A percentile compares a stretch with the other conserved stretches of the same genome.
These are phyloP conservation scores for Lepidurus apus DNA, from an alignment of 1,140 invertebrate species.

Conservation along the genomic window DNA sequence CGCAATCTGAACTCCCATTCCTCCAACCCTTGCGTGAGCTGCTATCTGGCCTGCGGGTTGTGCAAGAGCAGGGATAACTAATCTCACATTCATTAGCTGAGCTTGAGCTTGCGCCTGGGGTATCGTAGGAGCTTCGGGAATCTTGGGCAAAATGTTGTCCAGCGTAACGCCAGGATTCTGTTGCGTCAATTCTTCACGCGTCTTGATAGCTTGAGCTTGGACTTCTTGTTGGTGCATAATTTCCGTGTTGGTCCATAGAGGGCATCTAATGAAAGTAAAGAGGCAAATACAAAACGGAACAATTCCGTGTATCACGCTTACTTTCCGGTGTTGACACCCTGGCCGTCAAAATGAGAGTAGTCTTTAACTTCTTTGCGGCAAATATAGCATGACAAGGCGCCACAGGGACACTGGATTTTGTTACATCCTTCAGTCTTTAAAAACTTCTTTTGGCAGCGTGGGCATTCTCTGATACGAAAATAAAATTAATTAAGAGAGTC, in stretches of 20 bases:
- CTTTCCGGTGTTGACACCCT: neutral
- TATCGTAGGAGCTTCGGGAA: neutral
- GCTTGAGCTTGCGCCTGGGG: too few species aligned
- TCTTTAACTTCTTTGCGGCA: slow-evolving; percentile 46
- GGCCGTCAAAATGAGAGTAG: slow-evolving; percentile 46
- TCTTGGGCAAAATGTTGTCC: neutral
- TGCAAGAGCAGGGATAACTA: too few species aligned
- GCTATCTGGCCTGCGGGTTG: too few species aligned
- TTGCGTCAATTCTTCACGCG: slow-evolving; percentile 40
- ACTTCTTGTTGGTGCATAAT: slow-evolving; percentile 47
- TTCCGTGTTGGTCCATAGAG: slow-evolving; percentile 42
- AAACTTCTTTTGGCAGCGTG: slow-evolving; percentile 54
- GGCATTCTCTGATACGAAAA: slow-evolving; percentile 51
- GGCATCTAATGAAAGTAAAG: slow-evolving; percentile 41
- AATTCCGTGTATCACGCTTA: neutral
- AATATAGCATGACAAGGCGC: slow-evolving; percentile 44
- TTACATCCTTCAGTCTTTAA: slow-evolving; percentile 63
- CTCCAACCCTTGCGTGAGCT: too few species aligned
- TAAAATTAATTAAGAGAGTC: neutral
- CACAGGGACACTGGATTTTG: slow-evolving; percentile 61
- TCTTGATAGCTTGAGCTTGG: slow-evolving; percentile 44
- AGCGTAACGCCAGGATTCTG: neutral
- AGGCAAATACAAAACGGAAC: slow-evolving; percentile 3
- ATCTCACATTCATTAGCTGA: too few species aligned
- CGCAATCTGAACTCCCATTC: too few species aligned